A percentile compares a stretch with the other conserved stretches of the same genome.
phyloP scores from a whole-genome alignment of 2,888 invertebrate species.

The Julus scandinavius region DNA sequence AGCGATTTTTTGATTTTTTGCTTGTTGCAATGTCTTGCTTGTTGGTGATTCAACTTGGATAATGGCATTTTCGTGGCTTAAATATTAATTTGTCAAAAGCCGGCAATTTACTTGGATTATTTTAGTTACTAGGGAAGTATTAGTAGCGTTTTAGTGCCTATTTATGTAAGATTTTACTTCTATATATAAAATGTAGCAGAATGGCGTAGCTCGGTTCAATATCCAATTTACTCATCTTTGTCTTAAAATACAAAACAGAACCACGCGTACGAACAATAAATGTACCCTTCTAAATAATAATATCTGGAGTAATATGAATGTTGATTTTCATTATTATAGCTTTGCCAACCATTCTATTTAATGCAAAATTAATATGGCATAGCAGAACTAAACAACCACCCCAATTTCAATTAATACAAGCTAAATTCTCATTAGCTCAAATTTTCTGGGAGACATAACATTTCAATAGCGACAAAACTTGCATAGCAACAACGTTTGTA shows the following conservation, averaged over 20 bases:
- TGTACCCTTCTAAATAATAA: not conserved
- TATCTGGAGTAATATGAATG: not conserved
- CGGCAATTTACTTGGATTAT: not conserved
- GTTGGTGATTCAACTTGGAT: not conserved
- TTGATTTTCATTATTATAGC: not conserved
- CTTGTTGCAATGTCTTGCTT: not conserved
- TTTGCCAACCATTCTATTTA: not conserved
- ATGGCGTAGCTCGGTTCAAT: not conserved
- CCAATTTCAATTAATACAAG: not conserved
- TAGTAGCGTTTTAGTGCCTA: not conserved
- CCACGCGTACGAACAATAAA: not conserved
- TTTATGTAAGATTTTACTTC: not conserved
- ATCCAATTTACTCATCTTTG: not conserved
- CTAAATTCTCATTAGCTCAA: slow-evolving; percentile 29
- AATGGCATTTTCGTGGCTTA: not conserved
- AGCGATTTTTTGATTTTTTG: not conserved
- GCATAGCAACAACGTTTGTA: not conserved
- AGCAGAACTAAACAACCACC: not conserved
- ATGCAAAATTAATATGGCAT: not conserved
- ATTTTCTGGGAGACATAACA: not conserved
- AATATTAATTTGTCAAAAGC: not conserved
- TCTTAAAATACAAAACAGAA: not conserved
- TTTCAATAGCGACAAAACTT: not conserved
- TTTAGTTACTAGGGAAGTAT: slow-evolving; percentile 7
- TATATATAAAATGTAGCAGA: not conserved